Evolutionary conservation across 1,140 invertebrate species (phyloP), one percentile per base, ranked within the genome.

Genomic region (Cardiocondyla obscurior): DNA sequence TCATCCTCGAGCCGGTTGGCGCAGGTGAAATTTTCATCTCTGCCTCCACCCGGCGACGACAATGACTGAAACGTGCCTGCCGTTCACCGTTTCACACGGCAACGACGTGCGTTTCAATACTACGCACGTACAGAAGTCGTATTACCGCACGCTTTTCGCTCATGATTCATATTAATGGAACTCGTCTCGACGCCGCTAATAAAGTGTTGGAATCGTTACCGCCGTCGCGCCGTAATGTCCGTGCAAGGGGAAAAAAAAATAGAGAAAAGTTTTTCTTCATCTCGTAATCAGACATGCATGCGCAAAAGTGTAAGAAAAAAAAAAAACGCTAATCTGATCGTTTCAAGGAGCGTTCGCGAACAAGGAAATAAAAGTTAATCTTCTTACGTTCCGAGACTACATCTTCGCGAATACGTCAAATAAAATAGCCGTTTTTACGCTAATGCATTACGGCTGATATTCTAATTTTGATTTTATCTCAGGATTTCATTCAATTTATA

Each of bases 101-200:
- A 51, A 76, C 25, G n/a, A 46, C 36, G n/a, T n/a, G 62, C 30
- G 6, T 79, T 79, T 69, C 6, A 69, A 79, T 49, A 51, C 76
- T 10, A 22, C 10, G 39, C 51, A 67, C 62, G 44, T 58, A 58
- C 3, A 22, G 22, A 12, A 30, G 73, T 2, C 22, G 36, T 42
- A 49, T 36, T 49, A 55, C n/a, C 7, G 42, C 19, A 19, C 57
- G 28, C 36, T 55, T 64, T 76, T 16, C 42, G 28, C 36, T 3
- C 8, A 51, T 85, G 83, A 85, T 83, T 85, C 83, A 83, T 58
- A 83, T 83, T 46, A 36, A 36, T 76, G 83, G 81, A 83, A 83
- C 55, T 70, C 22, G 57, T 64, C 39, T 10, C 57, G 57, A 10
- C 39, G 14, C 2, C 10, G 55, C 39, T 64, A 76, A 76, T 36